phyloP scores from a whole-genome alignment of 35 echinoderm and acorn worm genomes.

The Nesometra sesokonis region DNA sequence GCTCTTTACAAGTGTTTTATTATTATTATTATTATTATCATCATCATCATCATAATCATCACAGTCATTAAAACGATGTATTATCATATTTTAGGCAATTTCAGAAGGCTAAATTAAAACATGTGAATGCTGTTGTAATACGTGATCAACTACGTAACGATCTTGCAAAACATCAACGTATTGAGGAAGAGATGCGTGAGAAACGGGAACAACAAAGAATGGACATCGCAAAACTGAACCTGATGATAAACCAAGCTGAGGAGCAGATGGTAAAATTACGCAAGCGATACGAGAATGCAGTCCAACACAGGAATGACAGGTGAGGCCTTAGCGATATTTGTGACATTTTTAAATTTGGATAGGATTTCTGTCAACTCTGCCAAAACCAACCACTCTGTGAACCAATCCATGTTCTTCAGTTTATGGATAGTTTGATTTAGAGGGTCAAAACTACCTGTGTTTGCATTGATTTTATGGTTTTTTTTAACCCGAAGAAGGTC shows the following conservation, averaged over 20 bases:
- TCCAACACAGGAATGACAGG: constrained; percentile 98
- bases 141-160: constrained; percentile 90
- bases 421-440: too few species aligned
- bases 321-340: neutral
- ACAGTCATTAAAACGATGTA: too few species aligned
- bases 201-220: constrained; percentile 95
- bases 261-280: constrained; percentile 97
- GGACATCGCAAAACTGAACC: constrained; percentile 96
- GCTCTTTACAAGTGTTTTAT: too few species aligned
- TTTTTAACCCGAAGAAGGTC: too few species aligned
- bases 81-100: constrained; percentile 44
- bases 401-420: too few species aligned
- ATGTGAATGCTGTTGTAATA: constrained; percentile 93
- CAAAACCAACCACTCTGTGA: too few species aligned
- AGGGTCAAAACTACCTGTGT: too few species aligned
- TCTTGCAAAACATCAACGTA: constrained; percentile 86
- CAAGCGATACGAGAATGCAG: constrained; percentile 82
- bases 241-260: constrained; percentile 99
- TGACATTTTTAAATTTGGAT: too few species aligned
- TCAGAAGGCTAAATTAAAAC: constrained; percentile 86
- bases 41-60: too few species aligned
- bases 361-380: too few species aligned
- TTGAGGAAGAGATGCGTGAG: constrained; percentile 84
- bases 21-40: too few species aligned
- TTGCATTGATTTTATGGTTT: too few species aligned